A percentile compares a stretch with the other conserved stretches of the same genome.
Evolutionary conservation across 2,797 vertebrate species (phyloP).

Genomic region (Salarias fasciatus): DNA sequence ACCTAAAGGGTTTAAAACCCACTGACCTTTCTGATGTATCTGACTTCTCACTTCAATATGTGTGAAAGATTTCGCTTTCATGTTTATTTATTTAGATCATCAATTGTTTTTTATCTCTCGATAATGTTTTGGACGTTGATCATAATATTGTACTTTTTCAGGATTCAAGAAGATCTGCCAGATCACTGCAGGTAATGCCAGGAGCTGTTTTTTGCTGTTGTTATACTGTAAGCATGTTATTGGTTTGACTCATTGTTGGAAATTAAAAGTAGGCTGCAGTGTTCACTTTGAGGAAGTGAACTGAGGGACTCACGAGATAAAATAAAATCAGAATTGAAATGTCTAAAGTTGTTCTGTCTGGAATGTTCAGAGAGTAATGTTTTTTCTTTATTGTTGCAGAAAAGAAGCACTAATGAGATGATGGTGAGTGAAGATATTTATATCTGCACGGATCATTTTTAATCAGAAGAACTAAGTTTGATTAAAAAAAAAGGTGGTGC

Average conservation of each 20-base stretch:
- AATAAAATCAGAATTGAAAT: too few species aligned
- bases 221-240: background rate
- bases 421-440: too few species aligned
- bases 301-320: too few species aligned
- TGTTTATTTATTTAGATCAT: background rate
- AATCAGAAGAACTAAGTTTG: too few species aligned
- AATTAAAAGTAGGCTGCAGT: too few species aligned
- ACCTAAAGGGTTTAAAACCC: too few species aligned
- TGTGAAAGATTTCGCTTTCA: too few species aligned
- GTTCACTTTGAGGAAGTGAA: too few species aligned
- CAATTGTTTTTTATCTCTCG: background rate
- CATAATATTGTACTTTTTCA: conserved; percentile 45
- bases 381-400: conserved; percentile 53
- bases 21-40: too few species aligned
- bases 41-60: too few species aligned
- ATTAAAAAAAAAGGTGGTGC: too few species aligned
- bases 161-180: conserved; percentile 37
- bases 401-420: conserved; percentile 72
- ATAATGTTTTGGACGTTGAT: background rate
- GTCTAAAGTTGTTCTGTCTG: background rate
- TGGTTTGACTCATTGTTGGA: background rate
- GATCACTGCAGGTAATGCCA: conserved; percentile 57
- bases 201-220: background rate
- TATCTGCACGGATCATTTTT: too few species aligned
- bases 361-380: background rate